phyloP scores from a whole-genome alignment of 2,888 invertebrate genomes.

The Calameuta filiformis region DNA sequence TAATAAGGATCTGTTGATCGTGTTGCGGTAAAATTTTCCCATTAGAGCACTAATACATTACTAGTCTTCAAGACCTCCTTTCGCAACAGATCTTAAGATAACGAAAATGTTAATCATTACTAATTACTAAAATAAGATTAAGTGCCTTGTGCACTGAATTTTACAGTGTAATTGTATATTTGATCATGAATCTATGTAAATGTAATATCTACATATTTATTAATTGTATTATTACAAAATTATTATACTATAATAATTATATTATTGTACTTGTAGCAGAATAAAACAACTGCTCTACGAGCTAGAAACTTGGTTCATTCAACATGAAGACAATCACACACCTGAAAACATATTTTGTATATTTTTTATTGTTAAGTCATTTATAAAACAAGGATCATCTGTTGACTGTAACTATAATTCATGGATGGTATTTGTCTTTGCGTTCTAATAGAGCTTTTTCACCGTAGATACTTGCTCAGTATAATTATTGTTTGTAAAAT shows the following conservation, averaged over 20 bases:
- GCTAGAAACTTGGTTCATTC: neutral
- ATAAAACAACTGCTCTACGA: slow-evolving; percentile 21
- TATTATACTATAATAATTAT: slow-evolving; percentile 17
- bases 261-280: slow-evolving; percentile 23
- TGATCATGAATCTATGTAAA: slow-evolving; percentile 39
- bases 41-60: slow-evolving; percentile 12
- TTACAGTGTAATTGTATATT: slow-evolving; percentile 44
- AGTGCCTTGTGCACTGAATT: slow-evolving; percentile 36
- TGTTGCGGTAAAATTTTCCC: slow-evolving; percentile 10
- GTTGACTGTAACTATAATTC: neutral
- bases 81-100: slow-evolving; percentile 10
- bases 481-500: neutral
- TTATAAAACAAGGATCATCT: neutral
- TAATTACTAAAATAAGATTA: slow-evolving; percentile 19
- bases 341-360: neutral
- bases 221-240: slow-evolving; percentile 34
- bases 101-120: slow-evolving; percentile 7
- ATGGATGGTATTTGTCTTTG: neutral
- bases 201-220: slow-evolving; percentile 46
- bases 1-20: neutral
- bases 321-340: neutral
- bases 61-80: slow-evolving; percentile 20
- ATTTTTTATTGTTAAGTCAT: neutral
- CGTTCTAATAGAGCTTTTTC: neutral
- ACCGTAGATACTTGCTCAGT: neutral